phyloP scores from a whole-genome alignment of 2,113 vertebrate genomes.

The Centropus bengalensis region DNA sequence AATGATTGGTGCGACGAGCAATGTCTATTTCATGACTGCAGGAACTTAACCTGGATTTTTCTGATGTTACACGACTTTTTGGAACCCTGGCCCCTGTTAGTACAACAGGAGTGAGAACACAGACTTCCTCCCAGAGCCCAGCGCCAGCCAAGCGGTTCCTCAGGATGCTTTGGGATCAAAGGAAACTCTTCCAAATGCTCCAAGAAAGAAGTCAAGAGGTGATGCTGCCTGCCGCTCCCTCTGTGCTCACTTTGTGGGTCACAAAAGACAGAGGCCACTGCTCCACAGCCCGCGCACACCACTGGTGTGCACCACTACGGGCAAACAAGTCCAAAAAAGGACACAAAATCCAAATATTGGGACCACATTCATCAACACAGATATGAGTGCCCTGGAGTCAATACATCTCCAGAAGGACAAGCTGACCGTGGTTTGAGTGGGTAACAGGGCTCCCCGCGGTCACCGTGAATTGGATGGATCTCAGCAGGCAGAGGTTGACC shows the following conservation, averaged over 20 bases:
- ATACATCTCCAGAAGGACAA: neutral
- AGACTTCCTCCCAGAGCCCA: neutral
- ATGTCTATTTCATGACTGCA: neutral
- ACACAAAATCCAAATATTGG: neutral
- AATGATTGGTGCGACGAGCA: neutral
- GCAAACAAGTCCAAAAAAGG: neutral
- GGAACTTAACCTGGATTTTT: neutral
- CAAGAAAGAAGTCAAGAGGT: neutral
- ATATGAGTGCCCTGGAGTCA: neutral
- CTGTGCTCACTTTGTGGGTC: neutral
- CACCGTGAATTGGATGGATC: neutral
- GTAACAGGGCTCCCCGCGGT: neutral
- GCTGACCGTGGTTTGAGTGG: neutral
- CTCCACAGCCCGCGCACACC: neutral
- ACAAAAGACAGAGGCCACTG: neutral
- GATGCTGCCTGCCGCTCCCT: neutral
- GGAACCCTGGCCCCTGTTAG: neutral
- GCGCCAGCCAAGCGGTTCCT: neutral
- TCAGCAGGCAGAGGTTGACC: neutral
- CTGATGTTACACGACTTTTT: neutral
- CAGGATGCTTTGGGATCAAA: neutral
- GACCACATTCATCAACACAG: neutral
- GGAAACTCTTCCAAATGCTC: neutral
- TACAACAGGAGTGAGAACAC: neutral
- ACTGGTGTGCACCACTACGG: neutral